Base-by-base conservation (phyloP, 2,113 vertebrate species). In the Azemiops feae region DNA sequence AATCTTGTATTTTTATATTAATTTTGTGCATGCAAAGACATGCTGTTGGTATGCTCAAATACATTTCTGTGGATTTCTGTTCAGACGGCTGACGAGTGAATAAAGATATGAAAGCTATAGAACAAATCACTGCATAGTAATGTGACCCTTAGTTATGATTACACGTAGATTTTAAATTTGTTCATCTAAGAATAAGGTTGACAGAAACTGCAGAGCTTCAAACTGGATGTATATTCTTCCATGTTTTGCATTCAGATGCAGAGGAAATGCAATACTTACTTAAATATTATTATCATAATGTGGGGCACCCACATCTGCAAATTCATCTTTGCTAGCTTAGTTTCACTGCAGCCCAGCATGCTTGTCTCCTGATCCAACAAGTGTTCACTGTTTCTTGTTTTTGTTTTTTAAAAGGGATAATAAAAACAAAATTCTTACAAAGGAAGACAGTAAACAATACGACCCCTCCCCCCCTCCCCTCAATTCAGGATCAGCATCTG, bases 391-490 rank as follows among this genome's bases (percentile, higher is more conserved):
- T 39, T 74, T 39, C n/a, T 74, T 74, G 69, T 34, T 74, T 6
- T 20, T 81, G 69, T 16, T 81, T 81, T 39, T 81, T 20, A 81
- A 81, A 81, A 20, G n/a, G 12, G n/a, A 39, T 81, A 81, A 81
- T 39, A 81, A 81, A 74, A 81, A 34, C 30, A 69, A 81, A 81
- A 39, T 20, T 20, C 6, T 39, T 81, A 39, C n/a, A 43, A 81
- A 81, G 34, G 34, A 43, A 81, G 3, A 22, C 34, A 81, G 34
- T 22, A 22, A 81, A 9, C 34, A 81, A 10, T 7, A 81, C 18
- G 3, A 3, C 3, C 7, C 18, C 18, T 3, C 18, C 9, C 16
- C 2, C 5, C 8, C 18, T 5, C n/a, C 18, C 2, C 34, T 16
- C 34, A 81, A 7, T 3, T 5, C 34, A 7, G 34, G 34, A 81